Evolutionary conservation across 1,140 invertebrate species (phyloP).

Genomic region (Orius insidiosus): DNA sequence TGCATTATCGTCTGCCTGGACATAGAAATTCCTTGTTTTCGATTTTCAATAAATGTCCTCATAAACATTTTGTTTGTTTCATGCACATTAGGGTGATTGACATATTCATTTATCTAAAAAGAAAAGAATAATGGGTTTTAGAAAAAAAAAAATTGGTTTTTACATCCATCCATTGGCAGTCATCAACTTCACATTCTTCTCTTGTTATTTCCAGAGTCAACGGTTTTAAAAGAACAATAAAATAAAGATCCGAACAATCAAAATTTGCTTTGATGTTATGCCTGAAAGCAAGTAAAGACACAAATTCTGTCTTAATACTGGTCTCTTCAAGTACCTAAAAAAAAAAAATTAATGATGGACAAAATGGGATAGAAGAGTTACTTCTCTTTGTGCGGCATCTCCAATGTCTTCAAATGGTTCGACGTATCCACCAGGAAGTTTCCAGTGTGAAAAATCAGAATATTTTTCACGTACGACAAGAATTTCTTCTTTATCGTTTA

Average conservation of each 20-base stretch:
- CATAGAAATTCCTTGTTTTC: conserved; percentile 37
- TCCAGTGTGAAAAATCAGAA: conserved; percentile 47
- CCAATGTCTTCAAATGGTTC: conserved; percentile 73
- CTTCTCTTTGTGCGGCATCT: conserved; percentile 64
- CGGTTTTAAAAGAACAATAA: conserved; percentile 54
- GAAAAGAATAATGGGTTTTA: conserved; percentile 14
- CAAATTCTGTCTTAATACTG: conserved; percentile 55
- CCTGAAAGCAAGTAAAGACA: conserved; percentile 55
- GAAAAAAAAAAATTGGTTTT: conserved; percentile 11
- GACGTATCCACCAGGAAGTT: conserved; percentile 80
- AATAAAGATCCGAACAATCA: conserved; percentile 71
- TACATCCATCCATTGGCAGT: conserved; percentile 65
- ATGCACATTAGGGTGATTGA: conserved; percentile 50
- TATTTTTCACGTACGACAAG: conserved; percentile 64
- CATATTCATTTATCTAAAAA: conserved; percentile 49
- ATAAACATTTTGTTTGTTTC: conserved; percentile 51
- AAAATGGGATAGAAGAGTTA: conserved; percentile 23
- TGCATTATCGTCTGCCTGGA: conserved; percentile 22
- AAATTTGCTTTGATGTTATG: conserved; percentile 54
- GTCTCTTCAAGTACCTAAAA: conserved; percentile 55
- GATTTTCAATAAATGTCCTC: conserved; percentile 42
- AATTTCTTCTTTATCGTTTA: conserved; percentile 53
- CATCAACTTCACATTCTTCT: conserved; percentile 54
- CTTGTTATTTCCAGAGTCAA: conserved; percentile 40
- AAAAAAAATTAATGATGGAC: not conserved